Conservation (phyloP, 2,113 vertebrate species). For the Oncorhynchus mykiss region DNA sequence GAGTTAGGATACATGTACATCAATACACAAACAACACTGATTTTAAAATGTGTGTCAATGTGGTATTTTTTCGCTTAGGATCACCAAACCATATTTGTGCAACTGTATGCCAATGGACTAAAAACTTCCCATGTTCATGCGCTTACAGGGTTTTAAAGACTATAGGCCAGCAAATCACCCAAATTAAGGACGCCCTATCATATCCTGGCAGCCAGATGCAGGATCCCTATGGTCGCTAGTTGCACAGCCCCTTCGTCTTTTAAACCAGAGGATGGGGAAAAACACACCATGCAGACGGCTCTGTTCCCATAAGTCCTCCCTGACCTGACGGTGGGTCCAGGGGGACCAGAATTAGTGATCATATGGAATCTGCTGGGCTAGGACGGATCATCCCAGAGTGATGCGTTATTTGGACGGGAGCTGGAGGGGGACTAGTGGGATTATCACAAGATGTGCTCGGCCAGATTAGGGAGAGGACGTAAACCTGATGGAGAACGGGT, state of each 20-base stretch:
- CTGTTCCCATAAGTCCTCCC: slow-evolving; percentile 56
- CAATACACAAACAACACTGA: slow-evolving; percentile 39
- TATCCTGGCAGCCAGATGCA: slow-evolving; percentile 32
- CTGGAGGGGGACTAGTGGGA: slow-evolving; percentile 41
- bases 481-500: slow-evolving; percentile 30
- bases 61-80: slow-evolving; percentile 7
- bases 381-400: slow-evolving; percentile 63
- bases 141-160: slow-evolving; percentile 54
- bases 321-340: slow-evolving; percentile 55
- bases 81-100: slow-evolving; percentile 19
- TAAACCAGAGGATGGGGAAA: slow-evolving; percentile 45
- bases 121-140: slow-evolving; percentile 42
- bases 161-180: slow-evolving; percentile 55
- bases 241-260: slow-evolving; percentile 51
- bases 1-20: slow-evolving; percentile 39
- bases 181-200: slow-evolving; percentile 64
- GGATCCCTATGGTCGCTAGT: slow-evolving; percentile 51
- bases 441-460: slow-evolving; percentile 60
- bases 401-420: slow-evolving; percentile 69
- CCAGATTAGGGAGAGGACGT: slow-evolving; percentile 47
- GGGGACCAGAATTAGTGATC: slow-evolving; percentile 57
- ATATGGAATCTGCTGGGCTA: slow-evolving; percentile 40
- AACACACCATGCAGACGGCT: slow-evolving; percentile 27
- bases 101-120: slow-evolving; percentile 26
- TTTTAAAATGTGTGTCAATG: slow-evolving; percentile 37